phyloP scores from a whole-genome alignment of 2,113 vertebrate species.

The Muntiacus muntjak region DNA sequence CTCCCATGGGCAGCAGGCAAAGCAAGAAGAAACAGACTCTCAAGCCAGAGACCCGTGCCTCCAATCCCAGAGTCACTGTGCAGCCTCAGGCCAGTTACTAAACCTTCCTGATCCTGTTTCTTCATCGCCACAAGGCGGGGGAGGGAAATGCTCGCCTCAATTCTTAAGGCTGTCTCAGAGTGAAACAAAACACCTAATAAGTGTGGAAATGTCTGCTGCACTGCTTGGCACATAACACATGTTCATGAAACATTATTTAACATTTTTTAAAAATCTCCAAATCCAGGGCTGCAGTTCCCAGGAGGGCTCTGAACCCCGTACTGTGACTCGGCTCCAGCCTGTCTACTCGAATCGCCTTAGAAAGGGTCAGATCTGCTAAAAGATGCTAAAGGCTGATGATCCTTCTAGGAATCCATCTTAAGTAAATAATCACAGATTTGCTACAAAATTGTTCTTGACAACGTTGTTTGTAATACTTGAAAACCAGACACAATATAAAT shows the following conservation, averaged over 20 bases:
- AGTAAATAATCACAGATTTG: conserved; percentile 11
- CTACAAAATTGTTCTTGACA: not conserved
- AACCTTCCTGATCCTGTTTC: not conserved
- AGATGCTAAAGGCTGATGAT: not conserved
- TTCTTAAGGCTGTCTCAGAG: not conserved
- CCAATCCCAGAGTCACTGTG: not conserved
- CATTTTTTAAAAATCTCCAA: not conserved
- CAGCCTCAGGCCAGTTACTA: not conserved
- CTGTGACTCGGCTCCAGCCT: rapidly evolving
- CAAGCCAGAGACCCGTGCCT: too few relatives aligned
- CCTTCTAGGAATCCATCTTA: not conserved
- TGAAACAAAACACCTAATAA: not conserved
- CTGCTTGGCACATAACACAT: not conserved
- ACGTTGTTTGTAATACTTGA: not conserved
- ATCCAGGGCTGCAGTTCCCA: not conserved
- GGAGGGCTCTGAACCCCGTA: rapidly evolving
- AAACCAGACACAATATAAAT: not conserved
- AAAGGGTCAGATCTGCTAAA: not conserved
- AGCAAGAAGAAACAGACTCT: rapidly evolving
- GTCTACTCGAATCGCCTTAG: not conserved
- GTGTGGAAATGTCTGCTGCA: rapidly evolving
- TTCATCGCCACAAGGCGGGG: not conserved
- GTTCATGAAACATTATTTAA: rapidly evolving
- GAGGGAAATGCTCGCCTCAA: not conserved
- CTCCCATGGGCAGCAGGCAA: not conserved